Conservation (phyloP, 2,113 vertebrate species). For the Aix galericulata region DNA sequence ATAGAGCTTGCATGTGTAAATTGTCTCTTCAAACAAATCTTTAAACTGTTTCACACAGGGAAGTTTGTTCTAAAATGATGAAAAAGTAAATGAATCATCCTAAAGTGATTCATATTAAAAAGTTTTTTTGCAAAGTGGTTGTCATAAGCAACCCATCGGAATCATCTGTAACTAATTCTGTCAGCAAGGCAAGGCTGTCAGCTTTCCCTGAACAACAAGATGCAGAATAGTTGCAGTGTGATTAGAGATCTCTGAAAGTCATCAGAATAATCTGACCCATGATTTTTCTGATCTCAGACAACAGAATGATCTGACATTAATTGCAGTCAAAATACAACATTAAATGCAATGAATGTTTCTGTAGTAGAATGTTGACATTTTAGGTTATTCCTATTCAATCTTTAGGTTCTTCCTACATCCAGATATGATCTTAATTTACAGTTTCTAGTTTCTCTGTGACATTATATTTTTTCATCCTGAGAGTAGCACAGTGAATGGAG, state of each 20-base stretch:
- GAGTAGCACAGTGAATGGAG: not conserved
- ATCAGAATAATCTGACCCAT: not conserved
- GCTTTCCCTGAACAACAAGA: not conserved
- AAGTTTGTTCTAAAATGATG: conserved; percentile 32
- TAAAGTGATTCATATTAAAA: conserved; percentile 45
- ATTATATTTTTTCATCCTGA: not conserved
- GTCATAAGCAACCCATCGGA: not conserved
- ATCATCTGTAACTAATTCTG: conserved; percentile 25
- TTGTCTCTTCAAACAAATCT: not conserved
- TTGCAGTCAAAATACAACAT: not conserved
- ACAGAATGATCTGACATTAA: not conserved
- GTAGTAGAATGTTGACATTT: not conserved
- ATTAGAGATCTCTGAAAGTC: not conserved
- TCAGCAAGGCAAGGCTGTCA: not conserved
- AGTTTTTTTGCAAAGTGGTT: conserved; percentile 24
- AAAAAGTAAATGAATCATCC: conserved; percentile 46
- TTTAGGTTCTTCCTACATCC: not conserved
- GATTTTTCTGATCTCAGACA: not conserved
- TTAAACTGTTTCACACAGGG: not conserved
- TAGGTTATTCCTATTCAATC: not conserved
- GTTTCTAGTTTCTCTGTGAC: conserved; percentile 1
- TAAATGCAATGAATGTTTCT: not conserved
- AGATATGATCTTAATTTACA: not conserved
- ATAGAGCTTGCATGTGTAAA: not conserved
- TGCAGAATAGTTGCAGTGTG: not conserved